phyloP scores from a whole-genome alignment of 1,140 invertebrate genomes.

The Hycleus cichorii region DNA sequence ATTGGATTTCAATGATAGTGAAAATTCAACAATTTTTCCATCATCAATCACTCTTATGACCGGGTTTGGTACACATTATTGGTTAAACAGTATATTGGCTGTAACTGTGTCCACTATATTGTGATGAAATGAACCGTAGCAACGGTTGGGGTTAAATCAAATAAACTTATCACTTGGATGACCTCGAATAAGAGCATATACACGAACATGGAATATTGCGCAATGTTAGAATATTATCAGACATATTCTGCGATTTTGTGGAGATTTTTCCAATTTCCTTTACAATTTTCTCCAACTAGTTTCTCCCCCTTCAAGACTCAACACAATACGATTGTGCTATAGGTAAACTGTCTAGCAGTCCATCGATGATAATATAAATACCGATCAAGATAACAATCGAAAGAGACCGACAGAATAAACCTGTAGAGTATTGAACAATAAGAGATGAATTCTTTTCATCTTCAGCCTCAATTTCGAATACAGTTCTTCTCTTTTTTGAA shows the following conservation, averaged over 20 bases:
- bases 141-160: constrained; percentile 13
- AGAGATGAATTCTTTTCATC: too few species aligned
- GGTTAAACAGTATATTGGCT: constrained; percentile 3
- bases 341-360: constrained; percentile 8
- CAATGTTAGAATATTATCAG: constrained; percentile 16
- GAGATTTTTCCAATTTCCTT: constrained; percentile 24
- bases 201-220: neutral
- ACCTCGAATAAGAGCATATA: too few species aligned
- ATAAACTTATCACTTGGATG: constrained; percentile 16
- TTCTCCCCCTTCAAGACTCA: constrained; percentile 1
- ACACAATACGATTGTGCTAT: constrained; percentile 1
- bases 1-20: too few species aligned
- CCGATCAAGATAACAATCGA: too few species aligned
- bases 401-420: too few species aligned
- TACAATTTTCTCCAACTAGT: constrained; percentile 14
- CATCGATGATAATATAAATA: constrained; percentile 4
- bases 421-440: too few species aligned
- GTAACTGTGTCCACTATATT: constrained; percentile 8
- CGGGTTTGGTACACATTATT: neutral
- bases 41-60: too few species aligned
- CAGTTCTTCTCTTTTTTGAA: too few species aligned
- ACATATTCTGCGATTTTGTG: constrained; percentile 15
- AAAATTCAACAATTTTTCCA: too few species aligned
- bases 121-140: constrained; percentile 10
- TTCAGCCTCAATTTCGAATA: too few species aligned